These are phyloP conservation scores for Hippocampus kuda DNA, from an alignment of 2,797 vertebrate species.

Conservation along the genomic window DNA sequence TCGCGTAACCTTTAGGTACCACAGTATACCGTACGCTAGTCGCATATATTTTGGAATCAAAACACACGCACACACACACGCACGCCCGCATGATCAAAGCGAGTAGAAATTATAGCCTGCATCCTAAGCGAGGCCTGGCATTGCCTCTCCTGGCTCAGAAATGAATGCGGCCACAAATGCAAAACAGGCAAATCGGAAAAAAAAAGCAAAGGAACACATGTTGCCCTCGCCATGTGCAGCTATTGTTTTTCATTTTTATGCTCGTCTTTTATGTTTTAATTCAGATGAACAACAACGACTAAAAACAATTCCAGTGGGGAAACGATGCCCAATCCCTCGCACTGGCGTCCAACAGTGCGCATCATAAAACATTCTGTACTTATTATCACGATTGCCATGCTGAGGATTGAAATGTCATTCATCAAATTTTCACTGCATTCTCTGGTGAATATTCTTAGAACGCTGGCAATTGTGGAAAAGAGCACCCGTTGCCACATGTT, in stretches of 20 bases:
- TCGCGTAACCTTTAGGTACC: conserved; percentile 19
- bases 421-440: no score
- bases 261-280: background rate
- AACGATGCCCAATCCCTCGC: background rate
- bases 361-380: no score
- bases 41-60: conserved; percentile 18
- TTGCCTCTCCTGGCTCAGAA: conserved; percentile 55
- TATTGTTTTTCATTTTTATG: conserved; percentile 37
- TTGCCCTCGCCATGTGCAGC: conserved; percentile 30
- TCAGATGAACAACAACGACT: background rate
- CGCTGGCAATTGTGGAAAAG: no score
- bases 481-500: no score
- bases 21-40: conserved; percentile 34
- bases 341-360: background rate
- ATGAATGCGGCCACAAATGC: conserved; percentile 63
- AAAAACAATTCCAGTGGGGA: no score
- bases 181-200: conserved; percentile 58
- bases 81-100: conserved; percentile 53
- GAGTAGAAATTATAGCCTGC: conserved; percentile 64
- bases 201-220: conserved; percentile 57
- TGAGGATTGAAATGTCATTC: no score
- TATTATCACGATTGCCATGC: no score
- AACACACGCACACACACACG: conserved; percentile 14
- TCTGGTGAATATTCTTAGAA: no score
- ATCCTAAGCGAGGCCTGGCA: conserved; percentile 65